phyloP scores from a whole-genome alignment of 2,797 vertebrate species.

The Sparidentex hasta region DNA sequence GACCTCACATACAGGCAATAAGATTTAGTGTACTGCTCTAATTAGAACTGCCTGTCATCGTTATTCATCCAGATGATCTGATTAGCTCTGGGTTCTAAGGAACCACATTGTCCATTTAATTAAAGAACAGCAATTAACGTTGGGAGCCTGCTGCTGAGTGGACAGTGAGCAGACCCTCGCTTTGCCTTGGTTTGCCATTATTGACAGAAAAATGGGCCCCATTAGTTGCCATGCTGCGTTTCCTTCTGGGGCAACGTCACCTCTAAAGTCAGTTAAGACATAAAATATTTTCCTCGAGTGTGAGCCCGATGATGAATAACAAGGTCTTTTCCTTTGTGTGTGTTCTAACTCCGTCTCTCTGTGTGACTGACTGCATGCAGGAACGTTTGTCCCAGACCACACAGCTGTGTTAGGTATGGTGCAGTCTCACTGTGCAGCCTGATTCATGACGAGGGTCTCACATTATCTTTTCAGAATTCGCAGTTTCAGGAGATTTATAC shows the following conservation, averaged over 20 bases:
- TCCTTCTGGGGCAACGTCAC: constrained; percentile 37
- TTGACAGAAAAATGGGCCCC: constrained; percentile 6
- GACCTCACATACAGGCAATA: constrained; percentile 53
- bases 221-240: not conserved
- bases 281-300: constrained; percentile 33
- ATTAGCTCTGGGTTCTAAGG: constrained; percentile 46
- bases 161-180: constrained; percentile 56
- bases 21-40: constrained; percentile 57
- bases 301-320: constrained; percentile 54
- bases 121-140: constrained; percentile 46
- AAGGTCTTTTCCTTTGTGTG: constrained; percentile 47
- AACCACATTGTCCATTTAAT: constrained; percentile 55
- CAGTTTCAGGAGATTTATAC: constrained; percentile 58
- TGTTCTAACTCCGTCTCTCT: constrained; percentile 45
- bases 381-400: constrained; percentile 56
- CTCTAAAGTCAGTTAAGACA: constrained; percentile 29
- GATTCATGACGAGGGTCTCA: constrained; percentile 58
- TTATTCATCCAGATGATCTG: constrained; percentile 54
- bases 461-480: constrained; percentile 58
- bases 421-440: constrained; percentile 34
- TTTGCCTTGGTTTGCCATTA: constrained; percentile 25
- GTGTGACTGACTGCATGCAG: constrained; percentile 56
- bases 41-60: constrained; percentile 40
- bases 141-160: constrained; percentile 27
- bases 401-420: constrained; percentile 56